Percentiles rank a stretch among this genome's conserved stretches.
These are phyloP conservation scores for Drosophila pachea DNA, from an alignment of 1,140 invertebrate species.

Conservation along the genomic window DNA sequence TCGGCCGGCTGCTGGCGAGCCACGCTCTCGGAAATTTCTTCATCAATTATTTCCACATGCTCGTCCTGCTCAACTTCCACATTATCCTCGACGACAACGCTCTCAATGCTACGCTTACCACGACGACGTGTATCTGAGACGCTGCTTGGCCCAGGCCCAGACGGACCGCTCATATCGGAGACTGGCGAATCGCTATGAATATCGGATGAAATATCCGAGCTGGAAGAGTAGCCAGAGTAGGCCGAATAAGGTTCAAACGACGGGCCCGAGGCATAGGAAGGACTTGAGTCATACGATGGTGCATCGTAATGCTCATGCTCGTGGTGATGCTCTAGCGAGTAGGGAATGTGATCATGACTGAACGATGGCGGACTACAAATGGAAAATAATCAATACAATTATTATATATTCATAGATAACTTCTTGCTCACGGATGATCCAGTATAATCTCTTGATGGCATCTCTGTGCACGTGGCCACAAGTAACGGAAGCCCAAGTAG, in stretches of 20 bases:
- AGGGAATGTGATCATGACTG: constrained; percentile 70
- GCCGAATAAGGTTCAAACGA: constrained; percentile 73
- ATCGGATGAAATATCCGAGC: constrained; percentile 62
- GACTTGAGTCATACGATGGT: constrained; percentile 37
- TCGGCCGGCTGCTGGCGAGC: constrained; percentile 63
- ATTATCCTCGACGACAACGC: constrained; percentile 12
- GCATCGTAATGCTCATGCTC: constrained; percentile 43
- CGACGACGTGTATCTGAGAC: constrained; percentile 38
- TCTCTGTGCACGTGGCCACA: constrained; percentile 46
- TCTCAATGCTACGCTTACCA: constrained; percentile 46
- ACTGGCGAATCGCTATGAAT: constrained; percentile 38
- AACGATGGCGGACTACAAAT: constrained; percentile 51
- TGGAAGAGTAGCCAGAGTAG: constrained; percentile 58
- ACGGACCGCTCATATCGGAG: constrained; percentile 13
- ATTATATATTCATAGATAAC: background rate
- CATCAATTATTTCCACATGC: constrained; percentile 60
- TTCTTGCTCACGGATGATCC: constrained; percentile 62
- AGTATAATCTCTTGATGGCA: constrained; percentile 65
- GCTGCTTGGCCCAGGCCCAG: constrained; percentile 41
- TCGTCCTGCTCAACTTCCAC: constrained; percentile 22
- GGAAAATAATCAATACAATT: background rate
- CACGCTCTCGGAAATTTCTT: constrained; percentile 56
- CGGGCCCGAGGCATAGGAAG: constrained; percentile 51
- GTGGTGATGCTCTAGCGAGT: constrained; percentile 58
- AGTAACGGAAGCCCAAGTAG: constrained; percentile 64